phyloP scores from a whole-genome alignment of 2,888 invertebrate species.

The Spodoptera exigua region DNA sequence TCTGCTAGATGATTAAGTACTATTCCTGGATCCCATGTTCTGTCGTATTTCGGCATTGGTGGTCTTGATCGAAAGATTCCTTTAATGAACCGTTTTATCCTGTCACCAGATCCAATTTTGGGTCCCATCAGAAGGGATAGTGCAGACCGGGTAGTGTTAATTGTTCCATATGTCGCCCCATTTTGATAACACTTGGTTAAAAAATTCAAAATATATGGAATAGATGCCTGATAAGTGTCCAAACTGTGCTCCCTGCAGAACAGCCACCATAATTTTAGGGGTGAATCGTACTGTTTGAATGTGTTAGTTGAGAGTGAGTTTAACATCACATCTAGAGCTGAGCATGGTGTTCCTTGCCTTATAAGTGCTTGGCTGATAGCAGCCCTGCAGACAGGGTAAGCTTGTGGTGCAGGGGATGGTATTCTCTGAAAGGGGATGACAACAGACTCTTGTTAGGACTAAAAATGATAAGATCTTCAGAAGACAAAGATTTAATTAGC shows the following conservation, averaged over 20 bases:
- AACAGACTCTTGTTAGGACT: neutral
- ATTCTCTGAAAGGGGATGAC: neutral
- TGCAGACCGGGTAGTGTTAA: constrained; percentile 2
- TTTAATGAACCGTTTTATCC: constrained; percentile 4
- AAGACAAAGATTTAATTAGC: neutral
- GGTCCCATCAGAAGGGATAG: neutral
- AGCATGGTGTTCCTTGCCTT: neutral
- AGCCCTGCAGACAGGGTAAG: constrained; percentile 11
- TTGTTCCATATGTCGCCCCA: constrained; percentile 1
- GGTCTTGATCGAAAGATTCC: constrained; percentile 5
- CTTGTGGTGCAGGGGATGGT: neutral
- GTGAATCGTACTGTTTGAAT: constrained; percentile 2
- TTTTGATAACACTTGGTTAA: neutral
- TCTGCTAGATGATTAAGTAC: constrained; percentile 2
- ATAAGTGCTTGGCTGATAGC: constrained; percentile 4
- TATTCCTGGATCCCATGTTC: constrained; percentile 1
- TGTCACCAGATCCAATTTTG: constrained; percentile 3
- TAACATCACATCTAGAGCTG: neutral
- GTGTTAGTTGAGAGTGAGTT: neutral
- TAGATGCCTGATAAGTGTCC: neutral
- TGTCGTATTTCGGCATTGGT: constrained; percentile 1
- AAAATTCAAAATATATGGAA: neutral
- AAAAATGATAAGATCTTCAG: neutral
- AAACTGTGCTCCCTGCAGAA: neutral
- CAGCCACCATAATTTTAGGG: neutral